A percentile compares a stretch with the other conserved stretches of the same genome.
phyloP scores from a whole-genome alignment of 1,140 invertebrate genomes.

The Macrostomum lignano region DNA sequence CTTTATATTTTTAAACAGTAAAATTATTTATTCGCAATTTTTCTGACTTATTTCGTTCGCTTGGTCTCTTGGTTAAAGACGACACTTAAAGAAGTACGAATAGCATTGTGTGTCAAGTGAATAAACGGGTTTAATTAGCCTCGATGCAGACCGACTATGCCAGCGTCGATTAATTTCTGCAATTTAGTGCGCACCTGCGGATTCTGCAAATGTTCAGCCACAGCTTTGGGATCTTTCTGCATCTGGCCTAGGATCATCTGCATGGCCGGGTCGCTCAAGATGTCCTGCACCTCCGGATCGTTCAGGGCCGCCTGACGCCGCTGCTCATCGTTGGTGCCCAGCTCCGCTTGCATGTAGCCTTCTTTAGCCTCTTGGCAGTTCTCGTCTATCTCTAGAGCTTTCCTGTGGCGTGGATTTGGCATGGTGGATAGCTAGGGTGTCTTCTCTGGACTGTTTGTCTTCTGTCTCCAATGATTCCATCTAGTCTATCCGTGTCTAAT shows the following conservation, averaged over 20 bases:
- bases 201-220: slow-evolving; percentile 84
- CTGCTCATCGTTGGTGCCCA: slow-evolving; percentile 47
- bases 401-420: slow-evolving; percentile 19
- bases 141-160: slow-evolving; percentile 50
- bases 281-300: slow-evolving; percentile 85
- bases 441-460: too few relatives aligned
- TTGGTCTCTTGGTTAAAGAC: too few relatives aligned
- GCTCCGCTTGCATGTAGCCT: slow-evolving; percentile 49
- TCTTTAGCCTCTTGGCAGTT: slow-evolving; percentile 67
- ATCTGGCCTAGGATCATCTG: slow-evolving; percentile 89
- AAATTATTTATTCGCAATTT: too few relatives aligned
- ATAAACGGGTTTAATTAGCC: too few relatives aligned
- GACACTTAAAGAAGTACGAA: too few relatives aligned
- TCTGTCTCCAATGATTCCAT: too few relatives aligned
- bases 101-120: too few relatives aligned
- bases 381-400: slow-evolving; percentile 70
- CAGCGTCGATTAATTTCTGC: slow-evolving; percentile 74
- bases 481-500: too few relatives aligned
- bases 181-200: slow-evolving; percentile 81
- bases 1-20: too few relatives aligned
- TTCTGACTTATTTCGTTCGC: too few relatives aligned
- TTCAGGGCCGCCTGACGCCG: slow-evolving; percentile 68
- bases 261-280: slow-evolving; percentile 92
- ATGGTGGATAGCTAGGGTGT: not conserved
- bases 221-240: slow-evolving; percentile 62